Evolutionary conservation across 2,797 vertebrate species (phyloP).

Genomic region (Parauchenoglanis punctatus): DNA sequence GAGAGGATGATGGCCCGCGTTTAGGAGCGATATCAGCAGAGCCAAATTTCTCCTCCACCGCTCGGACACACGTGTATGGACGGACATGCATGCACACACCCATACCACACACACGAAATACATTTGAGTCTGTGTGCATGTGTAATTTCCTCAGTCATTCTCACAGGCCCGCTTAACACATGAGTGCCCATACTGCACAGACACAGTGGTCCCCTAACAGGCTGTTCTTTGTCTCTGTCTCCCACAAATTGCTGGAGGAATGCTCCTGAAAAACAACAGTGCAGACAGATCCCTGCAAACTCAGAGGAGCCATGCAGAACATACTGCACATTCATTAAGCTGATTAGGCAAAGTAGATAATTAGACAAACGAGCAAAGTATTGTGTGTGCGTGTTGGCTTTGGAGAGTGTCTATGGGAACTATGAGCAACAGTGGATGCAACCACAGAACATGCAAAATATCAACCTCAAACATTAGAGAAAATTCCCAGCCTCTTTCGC

Average conservation of each 20-base stretch:
- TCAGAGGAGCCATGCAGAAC: slow-evolving; percentile 57
- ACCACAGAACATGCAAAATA: slow-evolving; percentile 39
- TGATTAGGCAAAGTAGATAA: slow-evolving; percentile 58
- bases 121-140: slow-evolving; percentile 18
- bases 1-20: slow-evolving; percentile 78
- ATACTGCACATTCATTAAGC: slow-evolving; percentile 68
- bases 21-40: slow-evolving; percentile 76
- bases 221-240: slow-evolving; percentile 79
- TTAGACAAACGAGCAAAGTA: slow-evolving; percentile 32
- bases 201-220: slow-evolving; percentile 79
- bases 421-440: slow-evolving; percentile 51
- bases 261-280: slow-evolving; percentile 55
- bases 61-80: slow-evolving; percentile 27
- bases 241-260: slow-evolving; percentile 72
- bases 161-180: slow-evolving; percentile 74
- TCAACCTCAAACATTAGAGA: slow-evolving; percentile 41
- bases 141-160: slow-evolving; percentile 30
- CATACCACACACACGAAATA: slow-evolving; percentile 15
- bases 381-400: slow-evolving; percentile 39
- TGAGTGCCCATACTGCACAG: slow-evolving; percentile 68
- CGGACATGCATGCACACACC: slow-evolving; percentile 9
- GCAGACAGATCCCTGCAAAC: slow-evolving; percentile 58
- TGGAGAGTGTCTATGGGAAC: slow-evolving; percentile 61
- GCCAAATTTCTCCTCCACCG: slow-evolving; percentile 72
- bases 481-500: slow-evolving; percentile 19